phyloP scores from a whole-genome alignment of 2,888 invertebrate species.

The Ectemnius lituratus region DNA sequence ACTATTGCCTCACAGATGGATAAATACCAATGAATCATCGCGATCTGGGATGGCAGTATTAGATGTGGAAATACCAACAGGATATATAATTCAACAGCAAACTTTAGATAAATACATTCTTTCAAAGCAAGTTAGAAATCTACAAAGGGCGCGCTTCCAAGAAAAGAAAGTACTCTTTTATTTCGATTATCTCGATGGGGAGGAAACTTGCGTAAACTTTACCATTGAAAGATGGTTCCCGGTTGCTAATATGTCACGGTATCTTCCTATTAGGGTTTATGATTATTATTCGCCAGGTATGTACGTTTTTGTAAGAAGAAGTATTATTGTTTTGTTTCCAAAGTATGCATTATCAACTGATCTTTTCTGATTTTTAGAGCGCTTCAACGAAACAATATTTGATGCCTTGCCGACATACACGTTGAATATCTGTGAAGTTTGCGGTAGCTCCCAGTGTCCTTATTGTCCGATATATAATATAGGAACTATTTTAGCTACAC shows the following conservation, averaged over 20 bases:
- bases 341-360: background rate
- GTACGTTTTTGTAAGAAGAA: slow-evolving; percentile 29
- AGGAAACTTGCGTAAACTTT: slow-evolving; percentile 93
- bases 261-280: slow-evolving; percentile 92
- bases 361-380: slow-evolving; percentile 81
- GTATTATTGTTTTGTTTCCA: background rate
- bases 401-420: slow-evolving; percentile 92
- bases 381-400: slow-evolving; percentile 94
- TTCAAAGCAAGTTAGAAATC: slow-evolving; percentile 87
- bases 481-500: slow-evolving; percentile 76
- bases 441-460: slow-evolving; percentile 95
- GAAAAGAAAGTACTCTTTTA: slow-evolving; percentile 93
- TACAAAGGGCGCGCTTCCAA: slow-evolving; percentile 91
- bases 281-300: slow-evolving; percentile 97
- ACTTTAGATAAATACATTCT: slow-evolving; percentile 91
- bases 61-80: slow-evolving; percentile 92
- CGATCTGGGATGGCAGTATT: slow-evolving; percentile 93
- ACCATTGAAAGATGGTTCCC: slow-evolving; percentile 97
- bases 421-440: slow-evolving; percentile 95
- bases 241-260: slow-evolving; percentile 97
- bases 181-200: slow-evolving; percentile 92
- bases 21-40: slow-evolving; percentile 85
- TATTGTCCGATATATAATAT: slow-evolving; percentile 93
- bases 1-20: slow-evolving; percentile 83
- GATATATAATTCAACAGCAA: slow-evolving; percentile 94